phyloP scores from a whole-genome alignment of 2,797 vertebrate species.

The Hydrocynus forskahlii region DNA sequence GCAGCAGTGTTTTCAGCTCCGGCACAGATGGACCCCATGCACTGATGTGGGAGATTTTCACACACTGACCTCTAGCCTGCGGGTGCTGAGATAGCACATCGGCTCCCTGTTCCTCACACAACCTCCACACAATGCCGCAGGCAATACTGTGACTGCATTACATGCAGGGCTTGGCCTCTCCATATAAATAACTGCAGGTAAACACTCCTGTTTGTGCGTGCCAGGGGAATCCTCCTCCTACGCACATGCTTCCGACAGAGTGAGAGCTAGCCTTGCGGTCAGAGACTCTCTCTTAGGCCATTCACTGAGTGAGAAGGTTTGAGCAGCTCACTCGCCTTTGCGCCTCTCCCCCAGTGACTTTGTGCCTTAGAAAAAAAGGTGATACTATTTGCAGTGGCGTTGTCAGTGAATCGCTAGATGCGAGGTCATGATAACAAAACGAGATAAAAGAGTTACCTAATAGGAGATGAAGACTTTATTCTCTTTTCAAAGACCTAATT shows the following conservation, averaged over 20 bases:
- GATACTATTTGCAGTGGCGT: conserved; percentile 14
- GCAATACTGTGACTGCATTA: conserved; percentile 26
- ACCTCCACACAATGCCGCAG: conserved; percentile 26
- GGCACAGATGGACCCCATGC: conserved; percentile 15
- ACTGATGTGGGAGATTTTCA: conserved; percentile 29
- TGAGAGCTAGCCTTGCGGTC: conserved; percentile 8
- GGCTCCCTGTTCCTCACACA: conserved; percentile 25
- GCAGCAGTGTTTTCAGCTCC: background rate
- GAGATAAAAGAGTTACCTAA: conserved; percentile 39
- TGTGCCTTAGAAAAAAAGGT: conserved; percentile 4
- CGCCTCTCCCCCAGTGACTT: conserved; percentile 14
- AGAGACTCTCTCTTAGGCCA: conserved; percentile 4
- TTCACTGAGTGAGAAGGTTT: background rate
- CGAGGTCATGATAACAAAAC: conserved; percentile 2
- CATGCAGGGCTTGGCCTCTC: conserved; percentile 23
- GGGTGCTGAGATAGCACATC: conserved; percentile 16
- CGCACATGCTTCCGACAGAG: background rate
- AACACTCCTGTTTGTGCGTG: conserved; percentile 26
- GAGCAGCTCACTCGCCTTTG: background rate
- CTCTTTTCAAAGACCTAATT: conserved; percentile 30
- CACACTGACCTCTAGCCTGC: conserved; percentile 29
- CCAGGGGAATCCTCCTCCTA: conserved; percentile 34
- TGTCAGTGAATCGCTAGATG: conserved; percentile 21
- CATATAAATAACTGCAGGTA: conserved; percentile 52
- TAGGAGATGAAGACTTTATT: conserved; percentile 34